Evolutionary conservation across 1,140 invertebrate genomes (phyloP).

Genomic region (Cyphomyrmex costatus): DNA sequence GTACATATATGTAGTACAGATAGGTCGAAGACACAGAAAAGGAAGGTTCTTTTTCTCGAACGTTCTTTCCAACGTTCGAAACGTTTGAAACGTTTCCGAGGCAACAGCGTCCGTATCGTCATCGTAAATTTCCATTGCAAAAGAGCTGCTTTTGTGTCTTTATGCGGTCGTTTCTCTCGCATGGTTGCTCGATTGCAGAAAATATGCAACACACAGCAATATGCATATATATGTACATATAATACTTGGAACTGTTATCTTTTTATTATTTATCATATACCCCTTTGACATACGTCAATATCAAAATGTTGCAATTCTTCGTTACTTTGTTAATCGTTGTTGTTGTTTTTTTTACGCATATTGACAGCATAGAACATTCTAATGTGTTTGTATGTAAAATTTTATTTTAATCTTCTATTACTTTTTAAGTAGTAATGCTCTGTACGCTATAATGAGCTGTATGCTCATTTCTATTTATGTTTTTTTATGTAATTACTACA

Average conservation of each 20-base stretch:
- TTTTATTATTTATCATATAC: constrained; percentile 24
- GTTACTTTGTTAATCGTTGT: background rate
- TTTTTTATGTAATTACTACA: background rate
- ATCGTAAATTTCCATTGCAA: constrained; percentile 52
- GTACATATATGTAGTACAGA: constrained; percentile 1
- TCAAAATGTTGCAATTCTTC: background rate
- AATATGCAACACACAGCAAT: background rate
- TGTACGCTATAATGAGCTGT: no score
- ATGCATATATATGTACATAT: no score
- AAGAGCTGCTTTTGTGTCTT: constrained; percentile 34
- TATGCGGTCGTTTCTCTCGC: constrained; percentile 4
- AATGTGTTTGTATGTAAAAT: background rate
- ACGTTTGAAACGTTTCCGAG: constrained; percentile 38
- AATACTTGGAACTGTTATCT: constrained; percentile 15
- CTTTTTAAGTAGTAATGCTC: background rate
- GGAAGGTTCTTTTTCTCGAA: background rate
- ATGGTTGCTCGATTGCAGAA: constrained; percentile 29
- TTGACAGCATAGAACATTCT: background rate
- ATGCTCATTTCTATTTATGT: no score
- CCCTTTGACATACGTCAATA: background rate
- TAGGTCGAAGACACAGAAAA: constrained; percentile 4
- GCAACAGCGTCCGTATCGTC: constrained; percentile 27
- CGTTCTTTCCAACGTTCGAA: constrained; percentile 24
- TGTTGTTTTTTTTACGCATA: background rate
- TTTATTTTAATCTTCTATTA: constrained; percentile 7